These are phyloP conservation scores for Galago senegalensis DNA, from an alignment of 2,797 vertebrate genomes.

Conservation along the genomic window DNA sequence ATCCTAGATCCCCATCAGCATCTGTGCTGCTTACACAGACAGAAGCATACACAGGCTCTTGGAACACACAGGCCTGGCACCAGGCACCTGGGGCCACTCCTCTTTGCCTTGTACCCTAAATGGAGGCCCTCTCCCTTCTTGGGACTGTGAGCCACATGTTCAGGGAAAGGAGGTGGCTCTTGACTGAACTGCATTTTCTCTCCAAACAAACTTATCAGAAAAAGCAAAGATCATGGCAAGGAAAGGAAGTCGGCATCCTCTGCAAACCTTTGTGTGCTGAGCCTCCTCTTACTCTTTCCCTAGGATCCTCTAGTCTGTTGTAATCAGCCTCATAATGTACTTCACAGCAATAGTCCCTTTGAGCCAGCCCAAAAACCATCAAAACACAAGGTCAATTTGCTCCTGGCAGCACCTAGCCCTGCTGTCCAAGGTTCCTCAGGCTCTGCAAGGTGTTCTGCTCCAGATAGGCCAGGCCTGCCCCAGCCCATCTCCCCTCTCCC, in stretches of 20 bases:
- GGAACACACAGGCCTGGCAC: background rate
- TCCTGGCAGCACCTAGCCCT: background rate
- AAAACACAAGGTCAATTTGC: conserved; percentile 51
- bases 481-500: background rate
- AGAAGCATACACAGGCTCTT: background rate
- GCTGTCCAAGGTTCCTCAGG: fast-evolving
- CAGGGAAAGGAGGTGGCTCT: conserved; percentile 13
- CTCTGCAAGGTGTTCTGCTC: background rate
- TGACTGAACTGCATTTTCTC: conserved; percentile 73
- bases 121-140: background rate
- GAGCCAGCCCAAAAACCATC: background rate
- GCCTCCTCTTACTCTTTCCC: background rate
- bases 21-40: background rate
- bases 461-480: background rate
- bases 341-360: conserved; percentile 28
- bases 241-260: conserved; percentile 35
- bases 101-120: conserved; percentile 37
- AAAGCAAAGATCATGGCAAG: background rate
- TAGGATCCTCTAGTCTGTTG: conserved; percentile 49
- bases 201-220: conserved; percentile 81
- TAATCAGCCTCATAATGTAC: conserved; percentile 58
- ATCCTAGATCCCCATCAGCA: background rate
- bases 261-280: background rate
- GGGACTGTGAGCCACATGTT: background rate
- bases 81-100: background rate